Conservation (phyloP, 2,888 invertebrate genomes). For the Ametastegia equiseti region DNA sequence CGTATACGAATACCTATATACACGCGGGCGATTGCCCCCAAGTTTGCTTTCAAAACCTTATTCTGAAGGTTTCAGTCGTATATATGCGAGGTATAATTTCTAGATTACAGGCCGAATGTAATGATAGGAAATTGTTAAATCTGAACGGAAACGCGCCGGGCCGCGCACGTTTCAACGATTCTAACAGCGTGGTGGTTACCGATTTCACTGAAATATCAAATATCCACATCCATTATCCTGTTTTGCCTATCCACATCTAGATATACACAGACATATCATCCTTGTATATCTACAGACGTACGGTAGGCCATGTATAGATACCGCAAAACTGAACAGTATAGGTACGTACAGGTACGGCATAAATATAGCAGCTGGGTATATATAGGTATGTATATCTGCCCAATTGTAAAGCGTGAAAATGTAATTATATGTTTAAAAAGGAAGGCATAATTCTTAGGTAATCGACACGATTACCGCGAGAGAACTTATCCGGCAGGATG, state of each 20-base stretch:
- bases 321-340: background rate
- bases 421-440: conserved; percentile 37
- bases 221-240: background rate
- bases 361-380: conserved; percentile 3
- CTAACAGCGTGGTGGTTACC: background rate
- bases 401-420: conserved; percentile 43
- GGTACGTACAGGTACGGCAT: background rate
- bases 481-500: conserved; percentile 26
- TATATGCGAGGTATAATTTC: conserved; percentile 38
- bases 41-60: conserved; percentile 40
- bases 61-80: background rate
- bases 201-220: background rate
- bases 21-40: background rate
- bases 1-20: background rate
- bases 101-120: conserved; percentile 23
- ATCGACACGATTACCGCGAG: conserved; percentile 26
- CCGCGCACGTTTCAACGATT: conserved; percentile 13
- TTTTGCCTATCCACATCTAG: too few relatives aligned
- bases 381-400: background rate
- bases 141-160: conserved; percentile 21
- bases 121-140: conserved; percentile 36
- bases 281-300: background rate
- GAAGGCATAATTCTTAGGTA: conserved; percentile 45
- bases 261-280: background rate
- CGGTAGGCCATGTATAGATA: background rate